Conservation (phyloP, 2,113 vertebrate species). For the Neopipo cinnamomea region DNA sequence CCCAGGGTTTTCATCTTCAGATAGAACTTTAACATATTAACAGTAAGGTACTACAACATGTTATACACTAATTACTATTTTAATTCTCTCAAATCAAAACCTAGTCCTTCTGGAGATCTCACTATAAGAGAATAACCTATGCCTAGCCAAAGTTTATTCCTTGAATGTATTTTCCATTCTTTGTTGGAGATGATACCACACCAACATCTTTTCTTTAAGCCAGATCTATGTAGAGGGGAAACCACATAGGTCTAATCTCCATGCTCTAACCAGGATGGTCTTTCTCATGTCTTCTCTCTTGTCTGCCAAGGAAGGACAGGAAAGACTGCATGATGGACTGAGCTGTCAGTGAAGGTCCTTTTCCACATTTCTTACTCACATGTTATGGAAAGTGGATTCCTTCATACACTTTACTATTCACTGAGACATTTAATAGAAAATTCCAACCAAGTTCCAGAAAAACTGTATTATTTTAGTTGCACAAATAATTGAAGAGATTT, state of each 20-base stretch:
- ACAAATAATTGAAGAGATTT: neutral
- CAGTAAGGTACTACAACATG: neutral
- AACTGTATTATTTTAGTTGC: neutral
- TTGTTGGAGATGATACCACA: neutral
- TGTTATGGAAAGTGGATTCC: neutral
- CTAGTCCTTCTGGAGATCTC: neutral
- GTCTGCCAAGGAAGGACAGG: neutral
- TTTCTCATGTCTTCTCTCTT: neutral
- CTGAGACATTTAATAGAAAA: neutral
- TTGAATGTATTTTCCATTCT: neutral
- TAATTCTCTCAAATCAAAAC: neutral
- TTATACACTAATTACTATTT: neutral
- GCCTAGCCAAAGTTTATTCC: neutral
- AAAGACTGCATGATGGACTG: rapidly evolving
- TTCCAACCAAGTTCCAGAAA: neutral
- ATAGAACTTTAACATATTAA: neutral
- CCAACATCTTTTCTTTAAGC: neutral
- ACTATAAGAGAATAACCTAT: neutral
- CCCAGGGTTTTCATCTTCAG: neutral
- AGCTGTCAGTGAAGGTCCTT: neutral
- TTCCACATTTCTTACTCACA: neutral
- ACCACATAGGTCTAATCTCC: neutral
- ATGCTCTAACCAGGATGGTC: neutral
- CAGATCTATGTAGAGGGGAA: neutral
- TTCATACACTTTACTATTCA: neutral